Percentiles rank a stretch among this genome's conserved stretches.
Conservation (phyloP, 2,113 vertebrate species). For the Actenoides hombroni region DNA sequence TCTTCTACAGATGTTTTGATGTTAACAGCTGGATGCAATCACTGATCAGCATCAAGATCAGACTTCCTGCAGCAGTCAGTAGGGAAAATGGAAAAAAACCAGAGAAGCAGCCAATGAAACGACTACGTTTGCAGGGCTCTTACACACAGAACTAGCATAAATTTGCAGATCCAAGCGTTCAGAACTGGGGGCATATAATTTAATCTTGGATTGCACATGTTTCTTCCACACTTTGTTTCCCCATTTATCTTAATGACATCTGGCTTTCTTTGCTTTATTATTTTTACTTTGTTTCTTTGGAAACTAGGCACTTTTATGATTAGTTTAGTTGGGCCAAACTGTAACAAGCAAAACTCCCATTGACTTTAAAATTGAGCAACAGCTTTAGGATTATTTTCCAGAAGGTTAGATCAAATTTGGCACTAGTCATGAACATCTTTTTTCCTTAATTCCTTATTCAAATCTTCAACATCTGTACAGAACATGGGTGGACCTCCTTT, state of each 20-base stretch:
- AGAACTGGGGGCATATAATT: background rate
- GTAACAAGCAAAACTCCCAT: background rate
- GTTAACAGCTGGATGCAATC: background rate
- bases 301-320: background rate
- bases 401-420: slow-evolving; percentile 8
- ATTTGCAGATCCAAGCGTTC: background rate
- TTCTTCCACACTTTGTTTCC: background rate
- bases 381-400: slow-evolving; percentile 1
- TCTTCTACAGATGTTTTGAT: background rate
- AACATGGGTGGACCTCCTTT: background rate
- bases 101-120: background rate
- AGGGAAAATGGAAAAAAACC: background rate
- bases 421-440: background rate
- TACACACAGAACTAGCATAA: background rate
- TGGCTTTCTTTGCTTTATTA: background rate
- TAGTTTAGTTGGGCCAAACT: background rate
- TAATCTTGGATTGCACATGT: background rate
- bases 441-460: background rate
- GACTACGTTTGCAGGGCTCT: background rate
- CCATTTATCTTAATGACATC: background rate
- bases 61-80: background rate
- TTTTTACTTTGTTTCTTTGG: background rate
- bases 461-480: background rate
- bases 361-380: slow-evolving; percentile 4
- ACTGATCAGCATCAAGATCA: background rate